phyloP scores from a whole-genome alignment of 2,113 vertebrate genomes.

The Phrynosoma platyrhinos region DNA sequence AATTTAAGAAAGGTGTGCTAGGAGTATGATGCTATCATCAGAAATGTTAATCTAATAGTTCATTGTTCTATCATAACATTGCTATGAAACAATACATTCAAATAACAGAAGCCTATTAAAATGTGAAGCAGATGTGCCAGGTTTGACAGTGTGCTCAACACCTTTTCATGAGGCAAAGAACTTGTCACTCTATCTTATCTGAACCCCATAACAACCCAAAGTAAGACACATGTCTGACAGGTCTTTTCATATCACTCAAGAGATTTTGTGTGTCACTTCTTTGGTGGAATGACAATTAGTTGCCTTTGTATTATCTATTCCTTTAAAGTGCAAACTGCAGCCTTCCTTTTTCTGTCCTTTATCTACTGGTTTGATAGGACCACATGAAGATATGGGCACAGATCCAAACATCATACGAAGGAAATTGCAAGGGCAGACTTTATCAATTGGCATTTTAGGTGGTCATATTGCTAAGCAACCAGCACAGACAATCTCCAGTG shows the following conservation, averaged over 20 bases:
- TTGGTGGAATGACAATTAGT: background rate
- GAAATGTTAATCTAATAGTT: background rate
- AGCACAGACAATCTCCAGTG: too few relatives aligned
- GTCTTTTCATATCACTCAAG: background rate
- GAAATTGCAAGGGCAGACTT: too few relatives aligned
- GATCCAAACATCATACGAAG: too few relatives aligned
- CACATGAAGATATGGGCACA: too few relatives aligned
- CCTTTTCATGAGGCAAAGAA: background rate
- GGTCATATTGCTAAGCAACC: too few relatives aligned
- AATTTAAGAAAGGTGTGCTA: background rate
- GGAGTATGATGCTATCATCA: too few relatives aligned
- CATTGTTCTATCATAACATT: background rate
- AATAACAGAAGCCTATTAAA: slow-evolving; percentile 5
- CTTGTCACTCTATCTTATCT: background rate
- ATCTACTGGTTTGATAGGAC: too few relatives aligned
- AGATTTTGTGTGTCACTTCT: background rate
- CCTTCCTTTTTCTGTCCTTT: too few relatives aligned
- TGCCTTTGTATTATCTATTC: background rate
- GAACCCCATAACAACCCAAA: background rate
- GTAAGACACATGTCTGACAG: background rate
- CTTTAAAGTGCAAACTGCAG: background rate
- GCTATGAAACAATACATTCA: background rate
- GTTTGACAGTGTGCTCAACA: background rate
- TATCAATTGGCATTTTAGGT: too few relatives aligned
- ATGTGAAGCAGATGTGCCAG: background rate